Conservation (phyloP, 2,113 vertebrate species). For the Burhinus bistriatus region DNA sequence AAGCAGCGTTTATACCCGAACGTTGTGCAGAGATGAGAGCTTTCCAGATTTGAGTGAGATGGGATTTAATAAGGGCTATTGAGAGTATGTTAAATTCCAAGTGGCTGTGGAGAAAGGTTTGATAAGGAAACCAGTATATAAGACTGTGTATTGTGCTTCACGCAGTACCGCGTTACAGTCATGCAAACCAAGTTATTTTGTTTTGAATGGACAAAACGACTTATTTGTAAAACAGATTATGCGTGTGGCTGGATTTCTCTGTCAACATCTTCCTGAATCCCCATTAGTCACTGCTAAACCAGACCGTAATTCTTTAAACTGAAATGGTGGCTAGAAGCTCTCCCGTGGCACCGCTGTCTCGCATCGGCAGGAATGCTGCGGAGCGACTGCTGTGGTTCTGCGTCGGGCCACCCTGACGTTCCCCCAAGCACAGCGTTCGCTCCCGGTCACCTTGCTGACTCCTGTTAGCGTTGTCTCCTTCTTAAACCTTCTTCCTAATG, state of each 20-base stretch:
- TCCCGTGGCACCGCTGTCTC: not conserved
- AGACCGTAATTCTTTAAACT: not conserved
- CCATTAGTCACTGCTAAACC: not conserved
- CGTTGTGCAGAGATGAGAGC: not conserved
- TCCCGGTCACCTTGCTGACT: not conserved
- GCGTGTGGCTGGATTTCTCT: not conserved
- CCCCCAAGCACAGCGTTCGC: accelerated
- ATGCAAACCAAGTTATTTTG: not conserved
- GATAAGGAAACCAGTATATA: accelerated
- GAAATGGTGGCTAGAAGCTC: not conserved
- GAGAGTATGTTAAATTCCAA: not conserved
- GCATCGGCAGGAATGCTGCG: not conserved
- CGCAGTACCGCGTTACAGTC: not conserved
- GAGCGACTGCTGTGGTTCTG: not conserved
- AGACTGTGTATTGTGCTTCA: not conserved
- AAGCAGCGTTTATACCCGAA: not conserved
- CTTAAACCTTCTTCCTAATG: not conserved
- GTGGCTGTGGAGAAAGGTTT: not conserved
- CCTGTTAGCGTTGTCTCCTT: not conserved
- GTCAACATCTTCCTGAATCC: not conserved
- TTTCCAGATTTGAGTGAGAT: not conserved
- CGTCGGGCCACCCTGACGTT: not conserved
- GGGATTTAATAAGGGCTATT: not conserved
- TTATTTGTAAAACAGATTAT: not conserved
- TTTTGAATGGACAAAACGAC: not conserved